Conservation (phyloP, 2,797 vertebrate genomes). For the Neopelma chrysocephalum region DNA sequence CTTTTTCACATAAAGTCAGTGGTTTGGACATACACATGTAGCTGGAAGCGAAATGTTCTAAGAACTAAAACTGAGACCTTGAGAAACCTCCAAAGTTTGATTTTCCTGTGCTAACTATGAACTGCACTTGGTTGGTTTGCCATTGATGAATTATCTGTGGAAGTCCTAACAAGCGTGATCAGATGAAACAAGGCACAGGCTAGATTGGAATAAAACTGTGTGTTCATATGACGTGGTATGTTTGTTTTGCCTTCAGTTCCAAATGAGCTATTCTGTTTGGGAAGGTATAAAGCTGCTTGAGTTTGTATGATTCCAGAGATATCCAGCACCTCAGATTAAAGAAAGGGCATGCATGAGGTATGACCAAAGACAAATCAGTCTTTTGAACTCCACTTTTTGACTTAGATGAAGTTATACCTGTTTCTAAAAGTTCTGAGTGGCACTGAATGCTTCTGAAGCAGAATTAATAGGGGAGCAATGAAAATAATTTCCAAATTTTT, state of each 20-base stretch:
- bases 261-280: conserved; percentile 55
- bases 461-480: neutral
- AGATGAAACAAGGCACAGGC: conserved; percentile 40
- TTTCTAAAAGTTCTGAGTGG: neutral
- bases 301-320: neutral
- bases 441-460: neutral
- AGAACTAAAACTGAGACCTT: neutral
- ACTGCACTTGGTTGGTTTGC: neutral
- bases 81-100: neutral
- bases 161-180: neutral
- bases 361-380: neutral
- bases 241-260: conserved; percentile 65
- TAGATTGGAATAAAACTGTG: conserved; percentile 27
- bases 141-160: neutral
- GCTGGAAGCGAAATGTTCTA: neutral
- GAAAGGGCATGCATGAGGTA: neutral
- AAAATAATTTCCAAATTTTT: conserved; percentile 9
- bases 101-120: neutral
- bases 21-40: neutral
- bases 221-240: conserved; percentile 25
- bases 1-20: neutral
- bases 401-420: neutral
- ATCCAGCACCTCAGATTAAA: neutral
- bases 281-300: conserved; percentile 56
- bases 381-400: neutral